Percentiles rank a stretch among this genome's conserved stretches.
phyloP scores from a whole-genome alignment of 2,888 invertebrate species.

The Heliconius sara region DNA sequence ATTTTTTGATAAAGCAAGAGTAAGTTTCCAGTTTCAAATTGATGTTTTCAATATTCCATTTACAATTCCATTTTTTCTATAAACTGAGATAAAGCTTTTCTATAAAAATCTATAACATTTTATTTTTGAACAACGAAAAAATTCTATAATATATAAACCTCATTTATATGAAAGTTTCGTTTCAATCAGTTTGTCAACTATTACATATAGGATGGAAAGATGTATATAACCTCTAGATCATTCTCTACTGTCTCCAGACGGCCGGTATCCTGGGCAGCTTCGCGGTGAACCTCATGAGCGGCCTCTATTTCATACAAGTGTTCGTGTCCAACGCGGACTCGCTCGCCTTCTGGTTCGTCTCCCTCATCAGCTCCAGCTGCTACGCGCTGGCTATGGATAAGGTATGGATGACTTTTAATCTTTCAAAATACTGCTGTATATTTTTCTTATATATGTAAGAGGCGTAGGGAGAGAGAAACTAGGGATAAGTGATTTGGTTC shows the following conservation, averaged over 20 bases:
- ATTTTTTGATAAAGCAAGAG: conserved; percentile 92
- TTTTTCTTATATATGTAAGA: neutral
- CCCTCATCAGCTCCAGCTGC: conserved; percentile 91
- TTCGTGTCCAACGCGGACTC: conserved; percentile 88
- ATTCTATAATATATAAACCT: neutral
- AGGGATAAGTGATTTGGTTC: too few relatives aligned
- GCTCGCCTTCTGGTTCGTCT: conserved; percentile 89
- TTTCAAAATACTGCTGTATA: neutral
- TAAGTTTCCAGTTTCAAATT: conserved; percentile 67
- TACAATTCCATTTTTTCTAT: neutral
- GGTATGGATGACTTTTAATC: conserved; percentile 71
- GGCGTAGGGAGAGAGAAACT: neutral
- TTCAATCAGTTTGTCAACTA: too few relatives aligned
- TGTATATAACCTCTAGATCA: too few relatives aligned
- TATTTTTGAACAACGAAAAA: neutral
- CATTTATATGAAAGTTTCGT: neutral
- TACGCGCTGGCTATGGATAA: conserved; percentile 94
- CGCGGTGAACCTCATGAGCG: conserved; percentile 89
- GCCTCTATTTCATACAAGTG: conserved; percentile 92
- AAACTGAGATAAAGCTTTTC: too few relatives aligned
- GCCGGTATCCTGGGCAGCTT: conserved; percentile 92
- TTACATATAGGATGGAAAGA: neutral
- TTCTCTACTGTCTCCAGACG: too few relatives aligned
- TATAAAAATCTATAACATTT: neutral
- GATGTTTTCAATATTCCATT: neutral